Percentiles rank a stretch among this genome's conserved stretches.
Conservation (phyloP, 1,140 invertebrate genomes). For the Nomia melanderi region DNA sequence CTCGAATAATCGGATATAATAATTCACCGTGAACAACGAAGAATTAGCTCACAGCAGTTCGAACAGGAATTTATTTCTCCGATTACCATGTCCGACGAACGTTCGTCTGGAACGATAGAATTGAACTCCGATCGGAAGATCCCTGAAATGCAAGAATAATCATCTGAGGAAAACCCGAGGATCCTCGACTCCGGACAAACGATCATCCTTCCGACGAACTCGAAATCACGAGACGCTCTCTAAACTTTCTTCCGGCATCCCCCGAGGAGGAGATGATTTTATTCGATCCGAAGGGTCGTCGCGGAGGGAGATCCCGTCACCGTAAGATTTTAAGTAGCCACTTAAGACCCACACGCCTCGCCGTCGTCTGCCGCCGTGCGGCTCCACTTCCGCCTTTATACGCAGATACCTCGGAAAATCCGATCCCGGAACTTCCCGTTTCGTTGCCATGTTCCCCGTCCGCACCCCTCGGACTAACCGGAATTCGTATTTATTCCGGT, state of each 20-base stretch:
- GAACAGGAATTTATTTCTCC: too few species aligned
- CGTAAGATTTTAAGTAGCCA: conserved; percentile 46
- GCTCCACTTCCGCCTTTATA: conserved; percentile 11
- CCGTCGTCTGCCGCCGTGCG: conserved; percentile 22
- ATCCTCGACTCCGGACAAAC: background rate
- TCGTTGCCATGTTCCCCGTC: background rate
- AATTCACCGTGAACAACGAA: too few species aligned
- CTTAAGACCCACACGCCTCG: conserved; percentile 29
- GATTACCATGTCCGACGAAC: too few species aligned
- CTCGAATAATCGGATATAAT: too few species aligned
- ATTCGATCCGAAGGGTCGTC: conserved; percentile 17
- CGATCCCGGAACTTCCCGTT: background rate
- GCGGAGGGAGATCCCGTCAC: conserved; percentile 5
- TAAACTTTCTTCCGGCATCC: background rate
- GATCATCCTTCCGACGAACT: background rate
- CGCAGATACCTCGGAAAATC: background rate
- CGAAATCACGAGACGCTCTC: background rate
- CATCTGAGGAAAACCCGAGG: background rate
- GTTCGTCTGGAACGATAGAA: too few species aligned
- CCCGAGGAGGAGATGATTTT: conserved; percentile 31
- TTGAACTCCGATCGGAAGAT: background rate
- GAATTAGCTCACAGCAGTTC: too few species aligned
- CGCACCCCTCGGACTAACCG: background rate
- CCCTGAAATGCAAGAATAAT: too few species aligned
- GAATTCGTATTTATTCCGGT: conserved; percentile 11